Evolutionary conservation across 2,113 vertebrate species (phyloP).

Genomic region (Seriola aureovittata): DNA sequence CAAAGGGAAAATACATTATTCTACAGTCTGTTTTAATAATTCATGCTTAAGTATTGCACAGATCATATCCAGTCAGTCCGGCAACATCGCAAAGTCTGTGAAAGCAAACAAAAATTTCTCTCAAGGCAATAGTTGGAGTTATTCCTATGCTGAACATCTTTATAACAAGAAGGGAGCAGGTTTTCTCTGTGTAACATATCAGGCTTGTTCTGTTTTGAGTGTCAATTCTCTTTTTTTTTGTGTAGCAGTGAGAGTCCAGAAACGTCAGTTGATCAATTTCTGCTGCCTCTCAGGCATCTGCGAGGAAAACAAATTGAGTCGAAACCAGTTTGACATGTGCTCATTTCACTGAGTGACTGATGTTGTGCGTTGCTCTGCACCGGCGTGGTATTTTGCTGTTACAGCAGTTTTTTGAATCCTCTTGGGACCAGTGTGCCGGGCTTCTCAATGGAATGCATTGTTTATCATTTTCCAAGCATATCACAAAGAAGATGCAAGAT

Average conservation of each 20-base stretch:
- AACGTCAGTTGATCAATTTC: slow-evolving; percentile 24
- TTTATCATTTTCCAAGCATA: slow-evolving; percentile 9
- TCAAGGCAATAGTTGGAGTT: not conserved
- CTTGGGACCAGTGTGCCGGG: not conserved
- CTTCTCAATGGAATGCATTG: slow-evolving; percentile 27
- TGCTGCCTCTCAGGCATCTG: slow-evolving; percentile 15
- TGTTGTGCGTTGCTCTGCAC: not conserved
- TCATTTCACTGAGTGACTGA: slow-evolving; percentile 45
- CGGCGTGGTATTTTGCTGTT: not conserved
- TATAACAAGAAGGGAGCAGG: not conserved
- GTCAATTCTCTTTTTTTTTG: not conserved
- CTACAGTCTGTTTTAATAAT: slow-evolving; percentile 9
- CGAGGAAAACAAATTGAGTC: slow-evolving; percentile 34
- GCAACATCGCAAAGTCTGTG: not conserved
- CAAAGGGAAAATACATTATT: not conserved
- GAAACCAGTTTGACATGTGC: slow-evolving; percentile 32
- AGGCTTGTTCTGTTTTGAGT: not conserved
- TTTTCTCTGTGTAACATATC: not conserved
- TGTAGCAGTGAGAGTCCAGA: not conserved
- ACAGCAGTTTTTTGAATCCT: slow-evolving; percentile 17
- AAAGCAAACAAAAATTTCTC: not conserved
- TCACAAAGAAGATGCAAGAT: not conserved
- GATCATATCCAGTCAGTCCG: slow-evolving; percentile 7
- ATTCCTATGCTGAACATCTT: not conserved
- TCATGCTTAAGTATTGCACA: slow-evolving; percentile 11